Conservation (phyloP, 2,888 invertebrate genomes). For the Parascotia fuliginaria region DNA sequence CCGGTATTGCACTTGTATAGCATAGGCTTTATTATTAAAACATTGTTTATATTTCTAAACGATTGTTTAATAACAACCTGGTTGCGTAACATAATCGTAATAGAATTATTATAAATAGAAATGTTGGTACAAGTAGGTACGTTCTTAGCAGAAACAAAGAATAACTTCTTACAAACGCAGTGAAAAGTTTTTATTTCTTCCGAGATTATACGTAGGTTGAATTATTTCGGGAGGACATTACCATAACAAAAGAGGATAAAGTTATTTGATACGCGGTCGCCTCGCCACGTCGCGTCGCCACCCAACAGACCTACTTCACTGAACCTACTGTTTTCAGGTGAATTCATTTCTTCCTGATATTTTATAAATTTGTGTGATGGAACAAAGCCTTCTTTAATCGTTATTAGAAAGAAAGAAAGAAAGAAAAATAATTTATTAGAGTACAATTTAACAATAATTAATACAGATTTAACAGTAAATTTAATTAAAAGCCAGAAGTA, state of each 20-base stretch:
- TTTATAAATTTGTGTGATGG: no score
- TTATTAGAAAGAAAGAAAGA: no score
- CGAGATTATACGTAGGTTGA: conserved; percentile 66
- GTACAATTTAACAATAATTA: no score
- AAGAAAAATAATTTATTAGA: no score
- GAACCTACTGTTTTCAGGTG: conserved; percentile 69
- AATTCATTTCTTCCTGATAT: conserved; percentile 16
- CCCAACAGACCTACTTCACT: conserved; percentile 46
- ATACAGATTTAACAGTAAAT: no score
- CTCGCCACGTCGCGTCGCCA: no score
- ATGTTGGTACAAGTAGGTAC: conserved; percentile 27
- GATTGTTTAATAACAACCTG: conserved; percentile 4
- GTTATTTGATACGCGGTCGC: conserved; percentile 75
- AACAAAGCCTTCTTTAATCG: no score
- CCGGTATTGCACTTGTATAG: not conserved
- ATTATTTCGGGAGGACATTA: conserved; percentile 74
- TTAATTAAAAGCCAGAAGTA: no score
- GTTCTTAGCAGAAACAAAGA: not conserved
- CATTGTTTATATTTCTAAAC: not conserved
- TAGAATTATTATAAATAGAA: conserved; percentile 22
- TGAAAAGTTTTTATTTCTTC: conserved; percentile 59
- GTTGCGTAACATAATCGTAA: conserved; percentile 15
- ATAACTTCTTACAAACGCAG: conserved; percentile 21
- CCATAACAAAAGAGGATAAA: conserved; percentile 79
- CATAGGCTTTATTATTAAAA: not conserved